Evolutionary conservation across 2,797 vertebrate genomes (phyloP).

Genomic region (Anabas testudineus): DNA sequence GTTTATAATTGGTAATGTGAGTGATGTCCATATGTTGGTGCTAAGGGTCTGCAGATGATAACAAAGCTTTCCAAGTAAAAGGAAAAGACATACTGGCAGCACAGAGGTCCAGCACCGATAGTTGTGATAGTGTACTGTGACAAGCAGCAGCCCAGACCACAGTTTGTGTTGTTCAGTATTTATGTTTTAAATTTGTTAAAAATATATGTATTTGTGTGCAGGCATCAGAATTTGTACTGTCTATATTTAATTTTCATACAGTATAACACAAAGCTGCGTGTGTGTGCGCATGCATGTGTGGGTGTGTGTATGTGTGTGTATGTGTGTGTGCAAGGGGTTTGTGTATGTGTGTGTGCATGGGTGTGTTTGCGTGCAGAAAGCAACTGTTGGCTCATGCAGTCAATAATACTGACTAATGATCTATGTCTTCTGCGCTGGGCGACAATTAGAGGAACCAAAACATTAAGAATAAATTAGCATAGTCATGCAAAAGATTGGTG

Average conservation of each 20-base stretch:
- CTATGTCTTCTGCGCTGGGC: neutral
- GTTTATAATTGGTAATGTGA: neutral
- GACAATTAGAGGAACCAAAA: neutral
- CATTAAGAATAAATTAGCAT: too few relatives aligned
- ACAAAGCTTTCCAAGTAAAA: too few relatives aligned
- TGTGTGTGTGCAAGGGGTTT: neutral
- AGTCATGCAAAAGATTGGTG: too few relatives aligned
- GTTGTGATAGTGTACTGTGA: too few relatives aligned
- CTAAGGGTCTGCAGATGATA: neutral
- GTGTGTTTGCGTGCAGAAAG: neutral
- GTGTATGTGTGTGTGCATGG: neutral
- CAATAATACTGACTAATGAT: conserved; percentile 29
- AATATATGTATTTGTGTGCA: too few relatives aligned
- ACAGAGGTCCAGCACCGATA: neutral
- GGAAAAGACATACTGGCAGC: neutral
- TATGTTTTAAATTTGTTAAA: too few relatives aligned
- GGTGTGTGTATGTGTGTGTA: neutral
- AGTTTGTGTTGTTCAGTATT: too few relatives aligned
- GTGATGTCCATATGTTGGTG: neutral
- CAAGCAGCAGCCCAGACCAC: too few relatives aligned
- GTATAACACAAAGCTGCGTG: neutral
- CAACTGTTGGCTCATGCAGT: conserved; percentile 23
- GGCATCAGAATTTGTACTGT: too few relatives aligned
- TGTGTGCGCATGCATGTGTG: conserved; percentile 9
- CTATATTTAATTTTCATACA: too few relatives aligned